phyloP scores from a whole-genome alignment of 37 sponge, comb jelly and placozoan species.

The Tethya wilhelma region DNA sequence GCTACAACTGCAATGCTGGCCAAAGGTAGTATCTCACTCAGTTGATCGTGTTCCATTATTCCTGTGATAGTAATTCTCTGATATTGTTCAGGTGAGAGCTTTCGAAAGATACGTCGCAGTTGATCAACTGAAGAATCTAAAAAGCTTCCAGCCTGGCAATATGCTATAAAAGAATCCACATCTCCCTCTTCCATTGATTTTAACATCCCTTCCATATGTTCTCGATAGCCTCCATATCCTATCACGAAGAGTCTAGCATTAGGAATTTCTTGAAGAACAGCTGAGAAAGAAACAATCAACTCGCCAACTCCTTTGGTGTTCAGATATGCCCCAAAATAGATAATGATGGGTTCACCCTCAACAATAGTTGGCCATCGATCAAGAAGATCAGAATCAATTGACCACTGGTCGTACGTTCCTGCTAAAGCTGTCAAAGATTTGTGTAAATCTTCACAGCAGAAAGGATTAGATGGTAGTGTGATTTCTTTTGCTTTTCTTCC shows the following conservation, averaged over 20 bases:
- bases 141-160: constrained; percentile 27
- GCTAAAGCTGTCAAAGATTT: neutral
- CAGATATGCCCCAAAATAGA: constrained; percentile 31
- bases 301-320: constrained; percentile 43
- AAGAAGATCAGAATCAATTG: constrained; percentile 35
- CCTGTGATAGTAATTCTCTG: constrained; percentile 4
- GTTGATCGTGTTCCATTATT: constrained; percentile 6
- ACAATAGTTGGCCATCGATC: constrained; percentile 15
- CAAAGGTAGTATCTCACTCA: constrained; percentile 17
- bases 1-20: constrained; percentile 24
- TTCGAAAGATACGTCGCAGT: neutral
- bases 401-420: constrained; percentile 16
- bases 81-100: neutral
- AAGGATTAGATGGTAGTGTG: constrained; percentile 5
- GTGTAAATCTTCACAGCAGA: neutral
- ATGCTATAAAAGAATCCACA: constrained; percentile 16
- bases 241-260: constrained; percentile 28
- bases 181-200: constrained; percentile 19
- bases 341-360: constrained; percentile 31
- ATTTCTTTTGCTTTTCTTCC: constrained; percentile 19
- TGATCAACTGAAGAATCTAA: constrained; percentile 9
- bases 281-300: constrained; percentile 12
- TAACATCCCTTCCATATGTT: constrained; percentile 47
- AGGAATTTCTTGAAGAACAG: constrained; percentile 20
- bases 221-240: constrained; percentile 35